Base-by-base conservation (phyloP, 2,888 invertebrate genomes). In the Tubulanus polymorphus region DNA sequence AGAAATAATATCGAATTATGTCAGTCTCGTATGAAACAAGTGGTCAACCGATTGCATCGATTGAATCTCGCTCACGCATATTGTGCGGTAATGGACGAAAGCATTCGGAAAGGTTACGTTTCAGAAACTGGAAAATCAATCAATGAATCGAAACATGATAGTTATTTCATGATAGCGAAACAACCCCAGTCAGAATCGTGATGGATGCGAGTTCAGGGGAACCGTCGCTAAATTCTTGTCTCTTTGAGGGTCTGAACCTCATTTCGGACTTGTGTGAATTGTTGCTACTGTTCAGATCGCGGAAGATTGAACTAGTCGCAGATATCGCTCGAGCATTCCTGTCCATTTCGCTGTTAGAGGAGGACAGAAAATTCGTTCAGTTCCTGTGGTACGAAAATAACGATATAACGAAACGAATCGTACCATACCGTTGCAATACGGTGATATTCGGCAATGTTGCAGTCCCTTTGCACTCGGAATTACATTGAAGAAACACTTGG, bases 361-460 rank as follows among this genome's bases (percentile, higher is more conserved):
- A 5, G 6, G 41, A 41, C 15, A 41, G 41, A 41, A 41, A 41
- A 15, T 41, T 41, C 23, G 41, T 41, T 5, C 18, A 41, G 23
- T 41, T 41, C 41, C 15, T 41, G 15, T 41, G 41, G 41, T 41
- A 8, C 41, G 23, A 41, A 15, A 23, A 41, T 23, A 41, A 41
- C 23, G 41, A 41, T 15, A 5, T 41, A 8, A 41, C 5, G 20
- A 41, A 41, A 41, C 6, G 3, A 5, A 15, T 41, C 6, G 41
- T 41, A 15, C 41, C 41, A 8, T 60, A 60, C 46, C 29, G 48
- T n/a, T 60, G 56, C 29, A 27, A 28, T 18, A 23, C 45, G 12
- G 53, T 59, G 15, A 27, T 56, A 25, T 59, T 59, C 29, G 56
- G 60, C 8, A 53, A 37, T n/a, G 55, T 55, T 3, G 50, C 37